Evolutionary conservation across 2,113 vertebrate genomes (phyloP).

Genomic region (Indicator indicator): DNA sequence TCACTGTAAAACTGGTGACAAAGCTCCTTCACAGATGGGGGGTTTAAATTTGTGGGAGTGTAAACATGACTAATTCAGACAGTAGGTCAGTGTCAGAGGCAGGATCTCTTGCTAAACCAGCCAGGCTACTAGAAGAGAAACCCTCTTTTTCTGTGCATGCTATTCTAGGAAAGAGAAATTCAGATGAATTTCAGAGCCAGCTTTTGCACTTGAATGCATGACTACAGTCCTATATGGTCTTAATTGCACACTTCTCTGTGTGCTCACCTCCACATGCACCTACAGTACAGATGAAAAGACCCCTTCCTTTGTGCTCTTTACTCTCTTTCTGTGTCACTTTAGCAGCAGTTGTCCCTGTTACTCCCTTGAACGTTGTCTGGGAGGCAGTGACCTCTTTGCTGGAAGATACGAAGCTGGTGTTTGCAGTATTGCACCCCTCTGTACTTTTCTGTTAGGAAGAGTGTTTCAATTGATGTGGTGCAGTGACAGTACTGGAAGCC

Average conservation of each 20-base stretch:
- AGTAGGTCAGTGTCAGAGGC: slow-evolving; percentile 50
- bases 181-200: not conserved
- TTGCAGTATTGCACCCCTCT: not conserved
- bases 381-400: not conserved
- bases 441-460: not conserved
- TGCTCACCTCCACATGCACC: fast-evolving
- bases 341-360: not conserved
- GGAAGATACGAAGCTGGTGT: not conserved
- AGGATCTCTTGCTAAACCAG: slow-evolving; percentile 34
- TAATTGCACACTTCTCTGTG: not conserved
- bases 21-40: slow-evolving; percentile 49
- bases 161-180: not conserved
- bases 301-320: not conserved
- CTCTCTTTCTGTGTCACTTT: not conserved
- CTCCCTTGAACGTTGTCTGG: not conserved
- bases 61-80: slow-evolving; percentile 49
- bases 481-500: not conserved
- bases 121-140: slow-evolving; percentile 24
- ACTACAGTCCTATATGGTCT: not conserved
- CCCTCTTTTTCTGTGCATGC: not conserved
- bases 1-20: slow-evolving; percentile 31
- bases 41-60: slow-evolving; percentile 51
- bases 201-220: not conserved
- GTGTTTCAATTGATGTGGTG: not conserved
- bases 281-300: not conserved